phyloP scores from a whole-genome alignment of 1,140 invertebrate species.

The Drosophila mauritiana region DNA sequence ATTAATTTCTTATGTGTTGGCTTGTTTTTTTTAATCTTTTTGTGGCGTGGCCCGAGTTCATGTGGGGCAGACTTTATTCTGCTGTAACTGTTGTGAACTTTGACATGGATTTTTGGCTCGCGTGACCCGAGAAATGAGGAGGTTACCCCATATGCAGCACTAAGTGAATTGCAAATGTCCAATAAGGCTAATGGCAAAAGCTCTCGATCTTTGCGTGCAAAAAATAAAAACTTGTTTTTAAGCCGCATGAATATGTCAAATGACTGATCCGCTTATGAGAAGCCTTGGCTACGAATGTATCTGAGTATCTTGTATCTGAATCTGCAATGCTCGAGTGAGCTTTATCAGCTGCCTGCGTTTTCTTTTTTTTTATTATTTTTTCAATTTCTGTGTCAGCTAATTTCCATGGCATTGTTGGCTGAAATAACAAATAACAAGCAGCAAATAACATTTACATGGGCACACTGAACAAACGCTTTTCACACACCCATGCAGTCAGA shows the following conservation, averaged over 20 bases:
- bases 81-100: conserved; percentile 47
- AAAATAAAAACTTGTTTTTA: conserved; percentile 30
- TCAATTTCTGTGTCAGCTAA: conserved; percentile 57
- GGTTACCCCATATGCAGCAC: background rate
- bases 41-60: conserved; percentile 54
- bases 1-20: conserved; percentile 59
- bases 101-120: conserved; percentile 47
- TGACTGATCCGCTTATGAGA: conserved; percentile 46
- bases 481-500: conserved; percentile 28
- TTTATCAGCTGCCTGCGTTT: conserved; percentile 31
- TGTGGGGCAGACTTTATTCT: conserved; percentile 25
- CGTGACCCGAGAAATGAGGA: conserved; percentile 23
- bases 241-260: conserved; percentile 50
- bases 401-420: conserved; percentile 48
- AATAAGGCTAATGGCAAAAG: conserved; percentile 41
- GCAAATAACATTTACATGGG: conserved; percentile 44
- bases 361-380: conserved; percentile 7
- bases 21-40: conserved; percentile 18
- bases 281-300: conserved; percentile 44
- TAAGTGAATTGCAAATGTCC: conserved; percentile 15
- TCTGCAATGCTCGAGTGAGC: conserved; percentile 48
- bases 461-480: conserved; percentile 42
- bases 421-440: conserved; percentile 33
- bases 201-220: conserved; percentile 22
- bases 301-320: conserved; percentile 25